These are phyloP conservation scores for Tympanuchus pallidicinctus DNA, from an alignment of 2,113 vertebrate genomes.

Conservation along the genomic window DNA sequence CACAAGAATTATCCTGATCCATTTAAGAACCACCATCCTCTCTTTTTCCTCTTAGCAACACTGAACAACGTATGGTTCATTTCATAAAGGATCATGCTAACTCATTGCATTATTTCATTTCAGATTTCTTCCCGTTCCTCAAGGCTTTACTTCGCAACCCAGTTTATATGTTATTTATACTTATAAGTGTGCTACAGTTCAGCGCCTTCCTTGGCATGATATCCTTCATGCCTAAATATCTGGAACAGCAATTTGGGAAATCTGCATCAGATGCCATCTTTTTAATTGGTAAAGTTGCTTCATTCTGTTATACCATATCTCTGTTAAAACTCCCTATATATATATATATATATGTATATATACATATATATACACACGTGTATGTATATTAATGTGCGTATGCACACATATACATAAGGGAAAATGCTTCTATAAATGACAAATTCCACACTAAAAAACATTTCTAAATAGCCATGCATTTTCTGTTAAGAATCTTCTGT, in stretches of 20 bases:
- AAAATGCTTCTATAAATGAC: background rate
- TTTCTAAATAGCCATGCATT: background rate
- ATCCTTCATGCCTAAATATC: constrained; percentile 92
- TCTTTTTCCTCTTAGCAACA: background rate
- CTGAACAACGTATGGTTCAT: background rate
- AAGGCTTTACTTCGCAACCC: constrained; percentile 83
- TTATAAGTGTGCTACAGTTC: constrained; percentile 85
- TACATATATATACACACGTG: background rate
- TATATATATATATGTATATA: background rate
- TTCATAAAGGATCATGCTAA: background rate
- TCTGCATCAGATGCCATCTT: constrained; percentile 92
- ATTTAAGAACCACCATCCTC: background rate
- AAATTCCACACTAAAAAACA: background rate
- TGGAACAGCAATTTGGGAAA: constrained; percentile 95
- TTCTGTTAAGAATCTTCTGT: background rate
- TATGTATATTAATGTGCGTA: background rate
- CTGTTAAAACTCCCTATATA: background rate
- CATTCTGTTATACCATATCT: background rate
- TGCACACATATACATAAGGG: background rate
- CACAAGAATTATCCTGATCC: background rate
- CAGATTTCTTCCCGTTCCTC: constrained; percentile 89
- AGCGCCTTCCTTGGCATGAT: constrained; percentile 85
- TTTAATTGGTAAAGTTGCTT: constrained; percentile 84
- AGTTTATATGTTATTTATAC: constrained; percentile 87
- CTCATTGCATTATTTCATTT: background rate